Base-by-base conservation (phyloP, 1,140 invertebrate species). In the Tyrophagus putrescentiae region DNA sequence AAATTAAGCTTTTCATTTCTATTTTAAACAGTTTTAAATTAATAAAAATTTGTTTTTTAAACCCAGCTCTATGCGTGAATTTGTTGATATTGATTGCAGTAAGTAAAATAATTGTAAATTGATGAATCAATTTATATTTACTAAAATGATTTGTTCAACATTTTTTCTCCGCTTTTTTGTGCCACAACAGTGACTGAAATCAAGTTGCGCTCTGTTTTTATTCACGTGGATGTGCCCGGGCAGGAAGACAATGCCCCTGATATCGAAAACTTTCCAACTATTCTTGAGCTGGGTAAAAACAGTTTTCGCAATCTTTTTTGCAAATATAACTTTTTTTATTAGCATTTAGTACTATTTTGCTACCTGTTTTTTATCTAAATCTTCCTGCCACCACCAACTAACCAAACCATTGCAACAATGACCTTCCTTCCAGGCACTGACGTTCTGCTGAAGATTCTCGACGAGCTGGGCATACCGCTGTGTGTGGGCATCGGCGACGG, bases 191-290 rank as follows among this genome's bases (percentile, higher is more conserved):
- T 91, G 87, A 73, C 74, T 41, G 84, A 87, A 72, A 87, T 91
- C 57, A 85, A 84, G 68, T 80, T 86, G 39, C 76, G 87, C 33
- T 87, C 85, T 41, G 81, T 87, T 67, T 91, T 89, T 74, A 84
- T 92, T 61, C 85, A 92, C 70, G 79, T 92, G 7, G 87, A 90
- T 72, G 78, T 90, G 16, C 87, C 87, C 1, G 88, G 88, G 1
- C 88, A 92, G 70, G 84, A 85, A 64, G 84, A 89, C 69, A 81
- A 84, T 66, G 81, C 83, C 18, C 72, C 77, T 13, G 78, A 82
- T 65, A 74, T 85, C 53, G 67, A 78, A 16, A 78, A 81, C 68
- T 92, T 88, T 73, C 87, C 87, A 4, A 81, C 81, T 28, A 80
- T 91, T 67, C 84, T 88, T 73, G 50, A 63, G 39, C 25, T 63